Percentiles rank a stretch among this genome's conserved stretches.
Conservation (phyloP, 53 echinoderm and acorn worm genomes). For the Zoroaster sp. region DNA sequence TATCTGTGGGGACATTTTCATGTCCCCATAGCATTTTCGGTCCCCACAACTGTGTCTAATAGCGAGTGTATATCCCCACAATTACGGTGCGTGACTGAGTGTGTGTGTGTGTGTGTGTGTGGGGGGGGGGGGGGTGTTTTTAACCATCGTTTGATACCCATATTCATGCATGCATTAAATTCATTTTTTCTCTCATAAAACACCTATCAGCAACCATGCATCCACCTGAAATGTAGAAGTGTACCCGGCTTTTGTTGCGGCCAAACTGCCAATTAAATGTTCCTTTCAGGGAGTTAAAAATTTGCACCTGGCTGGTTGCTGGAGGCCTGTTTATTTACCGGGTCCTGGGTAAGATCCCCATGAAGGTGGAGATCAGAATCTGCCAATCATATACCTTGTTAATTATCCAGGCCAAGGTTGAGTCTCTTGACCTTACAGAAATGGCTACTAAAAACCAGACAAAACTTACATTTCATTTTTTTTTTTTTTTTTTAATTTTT, state of each 20-base stretch:
- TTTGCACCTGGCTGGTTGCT: constrained; percentile 37
- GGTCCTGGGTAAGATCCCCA: neutral
- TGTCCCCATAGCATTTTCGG: no score
- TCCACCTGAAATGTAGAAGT: constrained; percentile 28
- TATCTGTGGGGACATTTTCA: no score
- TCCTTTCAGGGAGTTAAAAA: constrained; percentile 31
- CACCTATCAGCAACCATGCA: neutral
- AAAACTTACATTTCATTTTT: neutral
- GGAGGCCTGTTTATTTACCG: constrained; percentile 33
- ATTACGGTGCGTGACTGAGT: no score
- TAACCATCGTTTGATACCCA: neutral
- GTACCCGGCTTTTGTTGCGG: constrained; percentile 20
- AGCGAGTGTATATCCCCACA: no score
- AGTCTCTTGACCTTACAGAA: neutral
- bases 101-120: no score
- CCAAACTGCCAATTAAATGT: constrained; percentile 57
- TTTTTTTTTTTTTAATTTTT: neutral
- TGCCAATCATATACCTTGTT: constrained; percentile 41
- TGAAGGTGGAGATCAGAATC: neutral
- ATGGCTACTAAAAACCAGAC: neutral
- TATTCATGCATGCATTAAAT: neutral
- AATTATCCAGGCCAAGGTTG: constrained; percentile 15
- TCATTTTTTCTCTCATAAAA: no score
- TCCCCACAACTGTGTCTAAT: no score
- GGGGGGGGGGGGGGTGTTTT: neutral